Evolutionary conservation across 2,888 invertebrate genomes (phyloP), one percentile per base, ranked within the genome.

Genomic region (Pristionchus arcanus): DNA sequence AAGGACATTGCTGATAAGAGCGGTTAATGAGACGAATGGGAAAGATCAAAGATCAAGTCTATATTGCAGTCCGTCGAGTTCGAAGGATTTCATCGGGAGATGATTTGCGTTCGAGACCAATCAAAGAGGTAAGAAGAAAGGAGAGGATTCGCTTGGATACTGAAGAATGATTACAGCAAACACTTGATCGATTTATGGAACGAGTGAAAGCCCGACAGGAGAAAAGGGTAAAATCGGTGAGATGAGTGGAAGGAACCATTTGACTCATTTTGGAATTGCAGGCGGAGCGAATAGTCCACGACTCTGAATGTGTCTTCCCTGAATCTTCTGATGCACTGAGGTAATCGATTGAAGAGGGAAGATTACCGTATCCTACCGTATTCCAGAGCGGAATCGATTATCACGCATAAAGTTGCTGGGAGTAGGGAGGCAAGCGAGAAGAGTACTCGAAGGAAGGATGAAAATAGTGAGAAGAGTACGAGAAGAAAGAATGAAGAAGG

Each of bases 121-220:
- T 81, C 81, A 81, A 81, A 53, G 81, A 81, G 81, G 81, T 81
- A 37, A 13, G 9, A 49, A 49, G 7, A 49, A 19, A 5, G 49
- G n/a, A 31, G 9, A 16, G 42, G 37, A n/a, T n/a, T n/a, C n/a
- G 53, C 28, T 34, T 53, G 4, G 28, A 11, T 71, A 13, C 0
- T 53, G n/a, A 53, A 19, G n/a, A 11, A 28, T n/a, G 42, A 49
- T 37, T 81, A 28, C 34, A 81, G 81, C n/a, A 25, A 28, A 53
- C 81, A 2, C 49, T 81, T n/a, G 81, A 81, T 81, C 81, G 81
- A 0, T 81, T 81, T 53, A 53, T 81, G 81, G 81, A 81, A 53
- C 25, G 28, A 28, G 81, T 81, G 49, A 81, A 81, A 19, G 53
- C 49, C 0, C 42, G 81, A 11, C 81, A 81, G n/a, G 81, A 81